These are phyloP conservation scores for Xylota segnis DNA, from an alignment of 2,888 invertebrate genomes.

Conservation along the genomic window DNA sequence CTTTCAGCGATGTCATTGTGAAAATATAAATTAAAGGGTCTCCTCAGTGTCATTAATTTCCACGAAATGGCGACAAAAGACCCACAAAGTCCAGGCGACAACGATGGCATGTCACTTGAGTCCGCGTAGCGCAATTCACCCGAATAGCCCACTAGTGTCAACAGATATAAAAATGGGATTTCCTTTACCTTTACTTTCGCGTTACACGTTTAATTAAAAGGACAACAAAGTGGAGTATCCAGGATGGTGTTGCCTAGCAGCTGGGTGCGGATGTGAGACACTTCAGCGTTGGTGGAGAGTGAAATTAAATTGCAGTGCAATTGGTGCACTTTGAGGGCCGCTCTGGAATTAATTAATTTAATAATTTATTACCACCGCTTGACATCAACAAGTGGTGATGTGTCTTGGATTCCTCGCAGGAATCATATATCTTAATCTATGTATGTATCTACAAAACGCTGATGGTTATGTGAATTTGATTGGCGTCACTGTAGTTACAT, in stretches of 20 bases:
- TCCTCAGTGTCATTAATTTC: conserved; percentile 46
- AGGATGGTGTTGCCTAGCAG: background rate
- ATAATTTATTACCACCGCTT: conserved; percentile 23
- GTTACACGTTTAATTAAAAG: conserved; percentile 52
- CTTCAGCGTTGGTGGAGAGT: background rate
- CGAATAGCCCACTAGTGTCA: conserved; percentile 37
- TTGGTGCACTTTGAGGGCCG: conserved; percentile 9
- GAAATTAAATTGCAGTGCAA: conserved; percentile 15
- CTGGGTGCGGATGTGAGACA: conserved; percentile 32
- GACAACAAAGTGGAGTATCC: conserved; percentile 20
- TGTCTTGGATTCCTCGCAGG: conserved; percentile 22
- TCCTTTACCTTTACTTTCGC: conserved; percentile 7
- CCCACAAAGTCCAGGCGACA: background rate
- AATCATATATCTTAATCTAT: conserved; percentile 28
- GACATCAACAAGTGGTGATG: conserved; percentile 52
- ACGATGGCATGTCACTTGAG: conserved; percentile 20
- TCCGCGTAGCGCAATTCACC: conserved; percentile 20
- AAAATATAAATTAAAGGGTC: conserved; percentile 54
- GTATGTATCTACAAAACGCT: background rate
- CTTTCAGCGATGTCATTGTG: conserved; percentile 49
- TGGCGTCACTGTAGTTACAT: conserved; percentile 17
- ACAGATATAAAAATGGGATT: conserved; percentile 58
- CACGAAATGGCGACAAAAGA: conserved; percentile 14
- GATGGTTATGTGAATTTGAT: conserved; percentile 18
- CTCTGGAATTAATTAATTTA: conserved; percentile 5